A percentile compares a stretch with the other conserved stretches of the same genome.
Conservation (phyloP, 92 coral and sea anemone species). For the Porites rus region DNA sequence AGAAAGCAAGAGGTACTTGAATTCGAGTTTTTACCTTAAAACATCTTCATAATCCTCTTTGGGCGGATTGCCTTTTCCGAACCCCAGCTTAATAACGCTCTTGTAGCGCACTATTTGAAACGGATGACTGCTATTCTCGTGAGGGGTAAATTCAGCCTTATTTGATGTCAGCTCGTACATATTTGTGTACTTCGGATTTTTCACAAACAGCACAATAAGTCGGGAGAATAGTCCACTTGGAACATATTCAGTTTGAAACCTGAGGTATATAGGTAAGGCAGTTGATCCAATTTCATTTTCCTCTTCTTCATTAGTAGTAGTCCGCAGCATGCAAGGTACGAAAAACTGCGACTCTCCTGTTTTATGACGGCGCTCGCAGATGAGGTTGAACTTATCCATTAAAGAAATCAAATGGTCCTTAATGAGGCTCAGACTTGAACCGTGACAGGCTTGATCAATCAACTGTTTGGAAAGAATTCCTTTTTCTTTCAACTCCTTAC, state of each 20-base stretch:
- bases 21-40: no score
- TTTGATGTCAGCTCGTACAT: neutral
- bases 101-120: neutral
- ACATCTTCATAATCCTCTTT: neutral
- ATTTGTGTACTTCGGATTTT: neutral
- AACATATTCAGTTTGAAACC: neutral
- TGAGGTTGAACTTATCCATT: constrained; percentile 16
- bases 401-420: neutral
- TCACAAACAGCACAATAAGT: constrained; percentile 2
- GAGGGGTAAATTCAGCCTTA: neutral
- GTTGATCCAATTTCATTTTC: neutral
- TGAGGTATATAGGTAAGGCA: constrained; percentile 5
- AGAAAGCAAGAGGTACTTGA: no score
- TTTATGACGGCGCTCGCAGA: neutral
- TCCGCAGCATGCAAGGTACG: neutral
- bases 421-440: neutral
- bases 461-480: neutral
- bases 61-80: neutral
- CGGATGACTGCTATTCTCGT: neutral
- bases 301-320: neutral
- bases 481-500: neutral
- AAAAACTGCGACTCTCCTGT: neutral
- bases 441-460: neutral
- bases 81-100: neutral
- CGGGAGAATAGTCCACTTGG: neutral